A percentile compares a stretch with the other conserved stretches of the same genome.
Conservation (phyloP, 2,888 invertebrate genomes). For the Drosophila ezoana region DNA sequence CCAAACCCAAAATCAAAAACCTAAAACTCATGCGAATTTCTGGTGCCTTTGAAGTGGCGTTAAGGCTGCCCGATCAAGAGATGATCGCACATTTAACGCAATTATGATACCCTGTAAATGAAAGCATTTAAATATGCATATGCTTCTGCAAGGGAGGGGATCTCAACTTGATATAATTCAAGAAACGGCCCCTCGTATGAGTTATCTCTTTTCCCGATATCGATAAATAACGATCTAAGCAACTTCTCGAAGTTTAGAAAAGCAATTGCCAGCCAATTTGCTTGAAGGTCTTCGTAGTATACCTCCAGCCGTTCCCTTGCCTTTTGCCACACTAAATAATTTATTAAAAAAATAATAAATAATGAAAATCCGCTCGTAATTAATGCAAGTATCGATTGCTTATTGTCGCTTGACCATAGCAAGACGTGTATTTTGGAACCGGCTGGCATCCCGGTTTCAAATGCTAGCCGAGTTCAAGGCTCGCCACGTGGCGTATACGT, state of each 20-base stretch:
- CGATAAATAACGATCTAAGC: neutral
- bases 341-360: neutral
- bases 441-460: constrained; percentile 48
- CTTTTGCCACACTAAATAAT: too few relatives aligned
- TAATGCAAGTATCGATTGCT: constrained; percentile 1
- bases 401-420: neutral
- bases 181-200: neutral
- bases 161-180: too few relatives aligned
- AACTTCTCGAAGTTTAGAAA: too few relatives aligned
- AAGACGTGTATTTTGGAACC: constrained; percentile 41
- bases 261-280: too few relatives aligned
- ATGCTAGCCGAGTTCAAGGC: constrained; percentile 73
- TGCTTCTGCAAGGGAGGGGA: too few relatives aligned
- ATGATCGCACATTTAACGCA: constrained; percentile 19
- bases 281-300: too few relatives aligned
- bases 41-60: constrained; percentile 24
- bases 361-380: neutral
- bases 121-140: too few relatives aligned
- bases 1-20: constrained; percentile 1
- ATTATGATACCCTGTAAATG: neutral
- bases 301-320: too few relatives aligned
- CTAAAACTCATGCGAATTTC: constrained; percentile 33
- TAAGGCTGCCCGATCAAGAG: constrained; percentile 40
- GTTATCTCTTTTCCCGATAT: neutral
- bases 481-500: constrained; percentile 77